Percentiles rank a stretch among this genome's conserved stretches.
Evolutionary conservation across 1,140 invertebrate genomes (phyloP).

Genomic region (Nautilus pompilius): DNA sequence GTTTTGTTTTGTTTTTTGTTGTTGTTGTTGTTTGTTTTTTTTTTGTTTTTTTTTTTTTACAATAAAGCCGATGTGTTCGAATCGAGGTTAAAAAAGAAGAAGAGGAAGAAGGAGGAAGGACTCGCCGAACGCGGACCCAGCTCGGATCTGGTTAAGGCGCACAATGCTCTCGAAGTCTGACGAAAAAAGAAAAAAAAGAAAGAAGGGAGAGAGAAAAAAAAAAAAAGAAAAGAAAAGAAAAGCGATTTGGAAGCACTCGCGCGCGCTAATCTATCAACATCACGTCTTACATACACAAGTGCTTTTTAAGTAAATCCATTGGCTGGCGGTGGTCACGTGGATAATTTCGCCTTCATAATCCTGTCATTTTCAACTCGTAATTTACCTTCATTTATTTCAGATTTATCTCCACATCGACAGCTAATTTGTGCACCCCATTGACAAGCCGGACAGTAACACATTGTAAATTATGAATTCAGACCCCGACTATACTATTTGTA

Average conservation of each 20-base stretch:
- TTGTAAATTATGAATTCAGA: slow-evolving; percentile 41
- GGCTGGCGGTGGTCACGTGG: slow-evolving; percentile 37
- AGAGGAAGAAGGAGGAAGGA: no score
- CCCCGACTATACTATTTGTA: slow-evolving; percentile 42
- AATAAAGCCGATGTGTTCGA: no score
- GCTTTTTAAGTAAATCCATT: slow-evolving; percentile 16
- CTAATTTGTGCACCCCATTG: slow-evolving; percentile 39
- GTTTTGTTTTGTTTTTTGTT: no score
- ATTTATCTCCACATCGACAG: slow-evolving; percentile 47
- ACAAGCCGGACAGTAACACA: slow-evolving; percentile 13
- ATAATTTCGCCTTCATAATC: slow-evolving; percentile 28
- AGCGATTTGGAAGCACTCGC: background rate
- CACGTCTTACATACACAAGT: background rate
- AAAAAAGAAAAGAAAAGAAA: no score
- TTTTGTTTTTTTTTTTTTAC: no score
- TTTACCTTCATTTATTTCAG: slow-evolving; percentile 52
- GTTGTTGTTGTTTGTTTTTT: no score
- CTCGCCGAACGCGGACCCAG: no score
- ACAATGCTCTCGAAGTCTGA: no score
- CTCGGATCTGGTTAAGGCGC: no score
- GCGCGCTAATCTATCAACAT: background rate
- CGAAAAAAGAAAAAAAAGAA: no score
- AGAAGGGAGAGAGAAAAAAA: no score
- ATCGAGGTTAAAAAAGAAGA: no score
- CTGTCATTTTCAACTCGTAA: slow-evolving; percentile 45